Conservation (phyloP, 2,888 invertebrate species). For the Thera obeliscata region DNA sequence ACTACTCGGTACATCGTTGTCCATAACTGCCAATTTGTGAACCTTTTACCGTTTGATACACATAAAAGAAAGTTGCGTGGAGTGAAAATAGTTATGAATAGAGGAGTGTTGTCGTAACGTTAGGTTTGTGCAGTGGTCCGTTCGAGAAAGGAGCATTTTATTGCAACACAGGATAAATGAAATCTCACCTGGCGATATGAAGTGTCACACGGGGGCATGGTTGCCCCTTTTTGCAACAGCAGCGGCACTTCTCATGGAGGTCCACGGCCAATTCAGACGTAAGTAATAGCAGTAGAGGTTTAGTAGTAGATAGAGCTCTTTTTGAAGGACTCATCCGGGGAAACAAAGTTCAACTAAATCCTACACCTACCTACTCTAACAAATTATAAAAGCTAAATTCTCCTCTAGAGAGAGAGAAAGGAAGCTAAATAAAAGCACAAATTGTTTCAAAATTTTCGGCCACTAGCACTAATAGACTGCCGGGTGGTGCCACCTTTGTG, state of each 20-base stretch:
- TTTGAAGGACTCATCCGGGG: too few species aligned
- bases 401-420: too few species aligned
- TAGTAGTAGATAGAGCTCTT: too few species aligned
- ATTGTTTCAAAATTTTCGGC: too few species aligned
- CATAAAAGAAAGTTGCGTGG: constrained; percentile 47
- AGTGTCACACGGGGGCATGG: constrained; percentile 55
- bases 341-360: too few species aligned
- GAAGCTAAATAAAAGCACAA: too few species aligned
- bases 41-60: constrained; percentile 18
- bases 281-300: too few species aligned
- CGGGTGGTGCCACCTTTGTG: too few species aligned
- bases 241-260: constrained; percentile 43
- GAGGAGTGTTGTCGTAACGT: constrained; percentile 30
- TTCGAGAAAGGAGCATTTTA: constrained; percentile 33
- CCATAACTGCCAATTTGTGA: constrained; percentile 35
- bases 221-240: constrained; percentile 57
- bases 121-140: constrained; percentile 48
- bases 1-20: not conserved
- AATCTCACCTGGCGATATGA: constrained; percentile 56
- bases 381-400: too few species aligned
- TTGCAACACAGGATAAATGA: constrained; percentile 54
- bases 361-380: too few species aligned
- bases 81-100: constrained; percentile 39
- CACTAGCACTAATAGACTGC: too few species aligned
- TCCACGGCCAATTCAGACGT: constrained; percentile 61